Base-by-base conservation (phyloP, 2,113 vertebrate genomes). In the Petrocephalus microphthalmus region DNA sequence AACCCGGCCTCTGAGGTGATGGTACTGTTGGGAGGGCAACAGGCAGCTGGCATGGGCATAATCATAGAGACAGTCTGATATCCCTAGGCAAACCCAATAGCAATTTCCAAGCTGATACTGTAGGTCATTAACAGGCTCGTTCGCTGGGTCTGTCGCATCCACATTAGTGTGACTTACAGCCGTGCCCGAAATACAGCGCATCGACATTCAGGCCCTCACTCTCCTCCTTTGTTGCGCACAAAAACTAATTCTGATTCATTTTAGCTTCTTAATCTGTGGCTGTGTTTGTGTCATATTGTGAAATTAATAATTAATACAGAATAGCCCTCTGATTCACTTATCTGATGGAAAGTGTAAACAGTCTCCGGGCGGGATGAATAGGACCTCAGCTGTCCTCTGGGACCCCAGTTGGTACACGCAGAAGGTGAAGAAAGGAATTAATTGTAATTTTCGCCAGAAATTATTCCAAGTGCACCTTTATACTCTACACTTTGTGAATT, bases 231-330 rank as follows among this genome's bases (percentile, higher is more conserved):
- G 89, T 88, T 88, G 85, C 83, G 53, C 78, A 74, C 89, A 88
- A 86, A 90, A 88, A 90, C 89, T 89, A 90, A 90, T 94, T 94
- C 91, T 90, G 91, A 92, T 93, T 93, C 91, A 93, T 93, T 95
- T 94, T 91, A 92, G 89, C 89, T 90, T 91, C 94, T 93, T 93
- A 92, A 95, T 92, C 91, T 89, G 67, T 78, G 67, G 64, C 90
- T 89, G 78, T 90, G 91, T 89, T 88, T 90, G 87, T 85, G 86
- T 91, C 90, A 92, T 92, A 92, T 91, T 91, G 91, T 91, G 90
- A 92, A 93, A 94, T 95, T 90, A 94, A 94, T 95, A 91, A 92
- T 91, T 90, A 89, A 95, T 93, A 90, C 87, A 89, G 93, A 93
- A 93, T 93, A 90, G 85, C 84, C 86, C 52, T 94, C 90, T 91